Evolutionary conservation across 2,888 invertebrate genomes (phyloP).

Genomic region (Octonoba sinensis): DNA sequence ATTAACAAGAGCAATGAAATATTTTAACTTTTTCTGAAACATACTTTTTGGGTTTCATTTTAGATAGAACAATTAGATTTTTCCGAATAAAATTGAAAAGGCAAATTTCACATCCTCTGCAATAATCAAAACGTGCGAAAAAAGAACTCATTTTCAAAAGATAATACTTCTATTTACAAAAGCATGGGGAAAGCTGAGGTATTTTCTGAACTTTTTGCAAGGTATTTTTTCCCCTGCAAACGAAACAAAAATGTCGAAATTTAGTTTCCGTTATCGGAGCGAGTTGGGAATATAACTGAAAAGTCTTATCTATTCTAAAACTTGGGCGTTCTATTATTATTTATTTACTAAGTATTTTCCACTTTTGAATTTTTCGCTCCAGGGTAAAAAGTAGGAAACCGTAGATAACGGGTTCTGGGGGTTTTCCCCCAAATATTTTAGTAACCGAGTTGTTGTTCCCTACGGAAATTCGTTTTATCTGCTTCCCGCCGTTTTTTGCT

Average conservation of each 20-base stretch:
- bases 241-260: constrained; percentile 20
- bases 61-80: constrained; percentile 9
- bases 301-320: constrained; percentile 34
- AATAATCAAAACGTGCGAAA: no score
- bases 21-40: not conserved
- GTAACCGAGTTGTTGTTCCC: not conserved
- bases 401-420: constrained; percentile 13
- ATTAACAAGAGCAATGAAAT: not conserved
- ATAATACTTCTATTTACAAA: constrained; percentile 10
- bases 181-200: not conserved
- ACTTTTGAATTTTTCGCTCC: constrained; percentile 17
- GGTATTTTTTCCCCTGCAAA: not conserved
- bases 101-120: constrained; percentile 7
- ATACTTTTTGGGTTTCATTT: no score
- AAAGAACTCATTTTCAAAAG: constrained; percentile 4
- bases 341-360: constrained; percentile 24
- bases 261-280: constrained; percentile 31
- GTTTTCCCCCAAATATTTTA: constrained; percentile 1
- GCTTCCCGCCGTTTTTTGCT: no score
- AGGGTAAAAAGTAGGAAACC: constrained; percentile 12
- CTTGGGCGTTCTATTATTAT: constrained; percentile 30
- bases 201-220: not conserved
- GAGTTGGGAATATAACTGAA: constrained; percentile 16
- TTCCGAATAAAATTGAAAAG: not conserved
- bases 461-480: no score